Evolutionary conservation across 2,888 invertebrate species (phyloP).

Genomic region (Dicycla oo): DNA sequence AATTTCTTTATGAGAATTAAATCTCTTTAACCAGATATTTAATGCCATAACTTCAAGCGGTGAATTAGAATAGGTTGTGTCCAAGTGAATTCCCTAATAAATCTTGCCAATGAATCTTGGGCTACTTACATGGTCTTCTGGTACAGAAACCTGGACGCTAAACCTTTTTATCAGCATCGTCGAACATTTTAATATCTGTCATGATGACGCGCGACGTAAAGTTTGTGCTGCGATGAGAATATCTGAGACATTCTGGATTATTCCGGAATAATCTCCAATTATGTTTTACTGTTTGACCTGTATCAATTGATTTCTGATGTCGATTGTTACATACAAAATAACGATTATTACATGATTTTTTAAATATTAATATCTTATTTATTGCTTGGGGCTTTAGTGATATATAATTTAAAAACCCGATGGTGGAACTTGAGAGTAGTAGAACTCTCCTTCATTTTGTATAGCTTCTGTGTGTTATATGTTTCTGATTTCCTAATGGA

Average conservation of each 20-base stretch:
- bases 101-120: slow-evolving; percentile 48
- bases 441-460: too few species aligned
- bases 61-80: slow-evolving; percentile 41
- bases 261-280: background rate
- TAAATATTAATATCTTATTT: background rate
- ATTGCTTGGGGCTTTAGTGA: background rate
- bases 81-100: slow-evolving; percentile 40
- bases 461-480: too few species aligned
- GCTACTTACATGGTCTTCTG: slow-evolving; percentile 53
- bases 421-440: too few species aligned
- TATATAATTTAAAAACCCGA: background rate
- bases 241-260: slow-evolving; percentile 8
- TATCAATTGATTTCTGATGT: background rate
- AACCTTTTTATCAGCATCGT: background rate
- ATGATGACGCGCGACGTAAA: slow-evolving; percentile 10
- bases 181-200: slow-evolving; percentile 40
- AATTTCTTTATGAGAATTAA: too few species aligned
- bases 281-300: background rate
- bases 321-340: background rate
- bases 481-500: background rate
- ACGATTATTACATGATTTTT: background rate
- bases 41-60: slow-evolving; percentile 59
- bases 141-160: slow-evolving; percentile 20
- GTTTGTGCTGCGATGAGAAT: slow-evolving; percentile 11
- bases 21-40: too few species aligned